Evolutionary conservation across 2,113 vertebrate species (phyloP).

Genomic region (Tympanuchus pallidicinctus): DNA sequence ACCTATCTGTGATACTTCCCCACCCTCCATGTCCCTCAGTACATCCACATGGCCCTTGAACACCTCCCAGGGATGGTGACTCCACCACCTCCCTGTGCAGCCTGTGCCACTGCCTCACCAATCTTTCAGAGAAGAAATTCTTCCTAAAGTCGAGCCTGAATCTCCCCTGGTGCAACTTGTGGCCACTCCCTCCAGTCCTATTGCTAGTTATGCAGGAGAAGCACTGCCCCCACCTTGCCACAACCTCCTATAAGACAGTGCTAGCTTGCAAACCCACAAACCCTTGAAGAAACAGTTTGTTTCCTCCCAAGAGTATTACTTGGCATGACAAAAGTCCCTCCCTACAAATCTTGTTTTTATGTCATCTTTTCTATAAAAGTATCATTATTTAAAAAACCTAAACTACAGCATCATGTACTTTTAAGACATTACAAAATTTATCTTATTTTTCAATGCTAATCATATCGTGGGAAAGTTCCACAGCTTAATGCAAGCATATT

Average conservation of each 20-base stretch:
- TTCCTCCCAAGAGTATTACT: neutral
- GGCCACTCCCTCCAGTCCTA: too few relatives aligned
- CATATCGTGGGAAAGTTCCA: neutral
- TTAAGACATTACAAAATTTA: neutral
- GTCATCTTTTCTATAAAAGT: neutral
- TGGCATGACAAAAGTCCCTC: neutral
- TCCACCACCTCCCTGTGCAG: too few relatives aligned
- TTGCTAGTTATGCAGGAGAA: too few relatives aligned
- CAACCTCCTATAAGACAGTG: neutral
- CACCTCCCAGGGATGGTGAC: too few relatives aligned
- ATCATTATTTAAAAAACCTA: neutral
- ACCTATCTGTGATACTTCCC: too few relatives aligned
- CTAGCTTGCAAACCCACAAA: neutral
- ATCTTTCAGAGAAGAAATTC: too few relatives aligned
- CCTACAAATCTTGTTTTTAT: rapidly evolving
- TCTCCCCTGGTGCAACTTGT: too few relatives aligned
- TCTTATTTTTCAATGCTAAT: neutral
- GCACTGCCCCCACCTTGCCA: too few relatives aligned
- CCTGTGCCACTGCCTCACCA: too few relatives aligned
- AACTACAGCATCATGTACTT: neutral
- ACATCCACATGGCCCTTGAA: too few relatives aligned
- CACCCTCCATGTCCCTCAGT: too few relatives aligned
- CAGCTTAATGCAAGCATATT: neutral
- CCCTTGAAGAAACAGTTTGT: neutral
- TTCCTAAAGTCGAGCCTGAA: too few relatives aligned